A percentile compares a stretch with the other conserved stretches of the same genome.
Conservation (phyloP, 64 coral and sea anemone genomes). For the Pocillopora damicornis region DNA sequence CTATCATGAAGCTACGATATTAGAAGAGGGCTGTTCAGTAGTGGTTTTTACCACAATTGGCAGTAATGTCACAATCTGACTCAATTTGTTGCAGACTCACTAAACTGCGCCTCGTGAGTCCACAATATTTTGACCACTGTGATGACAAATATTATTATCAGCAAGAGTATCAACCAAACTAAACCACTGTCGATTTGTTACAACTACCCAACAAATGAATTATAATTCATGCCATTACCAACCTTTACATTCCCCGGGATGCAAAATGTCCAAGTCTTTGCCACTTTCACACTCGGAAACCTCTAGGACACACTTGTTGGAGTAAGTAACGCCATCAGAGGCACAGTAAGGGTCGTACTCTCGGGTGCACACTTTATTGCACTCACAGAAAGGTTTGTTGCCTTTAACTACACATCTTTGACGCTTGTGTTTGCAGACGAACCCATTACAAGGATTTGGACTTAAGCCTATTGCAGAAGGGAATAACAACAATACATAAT, state of each 20-base stretch:
- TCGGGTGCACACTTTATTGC: conserved; percentile 5
- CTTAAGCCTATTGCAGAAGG: conserved; percentile 4
- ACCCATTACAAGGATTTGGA: conserved; percentile 20
- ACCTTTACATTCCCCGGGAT: conserved; percentile 23
- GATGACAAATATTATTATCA: too few species aligned
- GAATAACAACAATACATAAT: background rate
- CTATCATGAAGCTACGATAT: too few species aligned
- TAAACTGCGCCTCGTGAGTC: too few species aligned
- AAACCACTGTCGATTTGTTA: too few species aligned
- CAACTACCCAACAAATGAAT: background rate
- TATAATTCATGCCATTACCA: background rate
- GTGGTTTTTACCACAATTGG: too few species aligned
- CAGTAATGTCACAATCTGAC: too few species aligned
- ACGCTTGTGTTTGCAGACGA: conserved; percentile 15
- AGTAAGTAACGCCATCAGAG: conserved; percentile 52
- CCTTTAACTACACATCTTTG: background rate
- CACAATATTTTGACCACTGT: too few species aligned
- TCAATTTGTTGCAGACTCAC: too few species aligned
- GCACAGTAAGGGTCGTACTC: conserved; percentile 45
- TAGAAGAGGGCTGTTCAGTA: too few species aligned
- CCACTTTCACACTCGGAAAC: conserved; percentile 39
- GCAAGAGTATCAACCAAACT: too few species aligned
- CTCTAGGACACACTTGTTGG: conserved; percentile 45
- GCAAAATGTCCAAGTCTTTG: conserved; percentile 16
- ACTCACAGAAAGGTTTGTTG: conserved; percentile 10